phyloP scores from a whole-genome alignment of 2,888 invertebrate species.

The Cerceris rybyensis region DNA sequence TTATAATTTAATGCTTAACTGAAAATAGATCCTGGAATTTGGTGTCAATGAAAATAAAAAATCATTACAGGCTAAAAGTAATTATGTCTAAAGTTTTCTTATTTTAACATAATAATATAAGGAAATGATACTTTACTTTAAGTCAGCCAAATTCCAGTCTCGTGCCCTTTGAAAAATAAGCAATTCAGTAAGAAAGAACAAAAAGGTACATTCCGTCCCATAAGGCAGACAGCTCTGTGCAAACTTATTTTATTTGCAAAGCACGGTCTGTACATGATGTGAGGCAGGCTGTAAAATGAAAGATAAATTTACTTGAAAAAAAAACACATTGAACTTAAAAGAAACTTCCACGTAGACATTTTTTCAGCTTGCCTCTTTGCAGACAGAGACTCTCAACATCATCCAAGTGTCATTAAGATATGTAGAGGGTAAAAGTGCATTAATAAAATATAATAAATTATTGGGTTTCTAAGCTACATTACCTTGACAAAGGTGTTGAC shows the following conservation, averaged over 20 bases:
- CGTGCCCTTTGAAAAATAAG: conserved; percentile 82
- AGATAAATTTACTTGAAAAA: conserved; percentile 46
- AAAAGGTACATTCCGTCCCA: conserved; percentile 74
- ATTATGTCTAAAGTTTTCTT: conserved; percentile 6
- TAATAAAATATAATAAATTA: conserved; percentile 65
- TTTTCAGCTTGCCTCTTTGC: conserved; percentile 75
- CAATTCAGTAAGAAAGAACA: conserved; percentile 72
- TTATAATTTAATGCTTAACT: conserved; percentile 48
- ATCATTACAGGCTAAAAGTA: conserved; percentile 9
- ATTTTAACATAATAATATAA: conserved; percentile 11
- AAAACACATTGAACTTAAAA: conserved; percentile 30
- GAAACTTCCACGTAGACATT: conserved; percentile 27
- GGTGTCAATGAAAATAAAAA: conserved; percentile 43
- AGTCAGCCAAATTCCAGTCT: conserved; percentile 77
- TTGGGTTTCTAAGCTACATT: conserved; percentile 75
- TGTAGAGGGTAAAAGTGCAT: conserved; percentile 68
- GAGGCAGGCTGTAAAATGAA: conserved; percentile 73
- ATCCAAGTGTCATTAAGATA: conserved; percentile 71
- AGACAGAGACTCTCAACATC: conserved; percentile 73
- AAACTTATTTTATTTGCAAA: conserved; percentile 77
- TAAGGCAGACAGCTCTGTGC: conserved; percentile 77
- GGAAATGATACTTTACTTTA: conserved; percentile 7
- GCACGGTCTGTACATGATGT: conserved; percentile 73
- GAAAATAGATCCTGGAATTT: conserved; percentile 73
- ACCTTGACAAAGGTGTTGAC: conserved; percentile 99